These are phyloP conservation scores for Mastacembelus armatus DNA, from an alignment of 2,797 vertebrate genomes.

Conservation along the genomic window DNA sequence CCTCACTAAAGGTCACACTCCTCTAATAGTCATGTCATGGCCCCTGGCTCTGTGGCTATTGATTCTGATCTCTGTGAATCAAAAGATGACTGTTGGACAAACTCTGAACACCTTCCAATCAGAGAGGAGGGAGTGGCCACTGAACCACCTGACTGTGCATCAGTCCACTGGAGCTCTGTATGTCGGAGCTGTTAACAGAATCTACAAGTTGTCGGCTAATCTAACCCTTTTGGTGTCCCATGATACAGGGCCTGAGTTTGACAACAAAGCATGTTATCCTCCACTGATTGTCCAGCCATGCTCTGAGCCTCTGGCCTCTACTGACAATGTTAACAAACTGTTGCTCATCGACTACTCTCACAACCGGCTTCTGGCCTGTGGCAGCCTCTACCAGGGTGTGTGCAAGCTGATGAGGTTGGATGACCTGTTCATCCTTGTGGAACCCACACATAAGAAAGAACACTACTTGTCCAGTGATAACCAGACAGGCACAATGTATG, in stretches of 20 bases:
- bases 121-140: constrained; percentile 92
- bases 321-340: constrained; percentile 98
- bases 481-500: constrained; percentile 96
- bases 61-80: constrained; percentile 70
- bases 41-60: constrained; percentile 72
- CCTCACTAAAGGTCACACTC: constrained; percentile 60
- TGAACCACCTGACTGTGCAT: constrained; percentile 96
- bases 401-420: constrained; percentile 97
- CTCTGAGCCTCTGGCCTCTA: constrained; percentile 92
- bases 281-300: constrained; percentile 98
- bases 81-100: constrained; percentile 73
- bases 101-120: constrained; percentile 90
- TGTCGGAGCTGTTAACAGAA: constrained; percentile 94
- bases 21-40: constrained; percentile 72
- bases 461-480: constrained; percentile 98
- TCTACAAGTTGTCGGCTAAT: constrained; percentile 96
- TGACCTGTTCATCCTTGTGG: constrained; percentile 96
- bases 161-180: constrained; percentile 91
- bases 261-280: constrained; percentile 98
- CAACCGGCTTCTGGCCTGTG: constrained; percentile 95
- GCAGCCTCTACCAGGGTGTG: constrained; percentile 97
- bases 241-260: constrained; percentile 95
- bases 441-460: constrained; percentile 98
- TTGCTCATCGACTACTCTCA: constrained; percentile 96
- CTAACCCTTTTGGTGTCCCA: constrained; percentile 96